A percentile compares a stretch with the other conserved stretches of the same genome.
phyloP scores from a whole-genome alignment of 2,113 vertebrate species.

The Sphyrna mokarran region DNA sequence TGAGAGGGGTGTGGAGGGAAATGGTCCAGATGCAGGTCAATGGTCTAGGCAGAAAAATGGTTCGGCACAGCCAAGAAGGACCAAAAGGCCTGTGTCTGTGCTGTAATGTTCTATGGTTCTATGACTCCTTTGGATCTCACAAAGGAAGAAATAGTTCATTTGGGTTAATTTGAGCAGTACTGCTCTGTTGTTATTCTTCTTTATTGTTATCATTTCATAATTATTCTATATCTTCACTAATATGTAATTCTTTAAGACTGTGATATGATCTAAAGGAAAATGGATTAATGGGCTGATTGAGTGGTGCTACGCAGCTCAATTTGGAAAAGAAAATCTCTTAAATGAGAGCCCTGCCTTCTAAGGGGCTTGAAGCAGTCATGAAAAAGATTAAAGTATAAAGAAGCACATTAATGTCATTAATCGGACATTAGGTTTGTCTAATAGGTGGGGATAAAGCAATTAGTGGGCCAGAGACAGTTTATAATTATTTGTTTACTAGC shows the following conservation, averaged over 20 bases:
- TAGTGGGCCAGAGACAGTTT: background rate
- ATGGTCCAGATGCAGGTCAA: too few species aligned
- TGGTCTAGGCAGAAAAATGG: too few species aligned
- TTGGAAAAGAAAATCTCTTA: background rate
- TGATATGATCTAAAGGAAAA: background rate
- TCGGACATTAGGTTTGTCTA: background rate
- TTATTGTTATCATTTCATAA: background rate
- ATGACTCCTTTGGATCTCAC: background rate
- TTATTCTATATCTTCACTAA: background rate
- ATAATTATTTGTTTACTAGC: background rate
- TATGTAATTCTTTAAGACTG: background rate
- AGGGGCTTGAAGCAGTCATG: background rate
- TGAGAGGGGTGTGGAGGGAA: too few species aligned
- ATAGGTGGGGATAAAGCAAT: background rate
- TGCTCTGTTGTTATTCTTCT: background rate
- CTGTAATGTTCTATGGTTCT: too few species aligned
- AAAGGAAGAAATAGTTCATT: background rate
- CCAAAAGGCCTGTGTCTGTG: too few species aligned
- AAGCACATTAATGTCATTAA: background rate
- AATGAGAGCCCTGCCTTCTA: background rate
- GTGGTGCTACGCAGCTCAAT: background rate
- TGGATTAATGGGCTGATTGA: background rate
- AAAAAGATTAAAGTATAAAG: background rate
- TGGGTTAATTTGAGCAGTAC: background rate
- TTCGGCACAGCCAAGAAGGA: too few species aligned